Evolutionary conservation across 2,797 vertebrate species (phyloP).

Genomic region (Macrochelys suwanniensis): DNA sequence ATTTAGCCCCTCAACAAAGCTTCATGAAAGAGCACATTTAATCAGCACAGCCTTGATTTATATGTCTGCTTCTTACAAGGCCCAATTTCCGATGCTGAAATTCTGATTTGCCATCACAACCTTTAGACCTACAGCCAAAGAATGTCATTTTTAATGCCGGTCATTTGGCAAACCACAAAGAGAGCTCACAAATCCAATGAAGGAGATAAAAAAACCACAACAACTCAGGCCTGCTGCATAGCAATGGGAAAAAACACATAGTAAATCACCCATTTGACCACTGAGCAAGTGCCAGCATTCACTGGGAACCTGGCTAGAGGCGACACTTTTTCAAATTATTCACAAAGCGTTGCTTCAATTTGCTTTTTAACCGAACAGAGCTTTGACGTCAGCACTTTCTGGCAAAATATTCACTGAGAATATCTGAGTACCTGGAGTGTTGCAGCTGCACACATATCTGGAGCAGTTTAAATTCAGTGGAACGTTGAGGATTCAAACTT

Average conservation of each 20-base stretch:
- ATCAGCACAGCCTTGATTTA: constrained; percentile 37
- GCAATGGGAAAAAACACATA: constrained; percentile 23
- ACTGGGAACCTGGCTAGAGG: constrained; percentile 54
- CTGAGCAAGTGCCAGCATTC: constrained; percentile 58
- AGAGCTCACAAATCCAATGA: constrained; percentile 13
- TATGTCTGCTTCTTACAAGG: background rate
- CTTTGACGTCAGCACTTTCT: constrained; percentile 54
- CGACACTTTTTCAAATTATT: constrained; percentile 49
- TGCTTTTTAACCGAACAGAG: constrained; percentile 48
- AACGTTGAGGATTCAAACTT: background rate
- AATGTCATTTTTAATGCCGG: background rate
- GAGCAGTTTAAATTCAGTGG: background rate
- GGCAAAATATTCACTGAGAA: constrained; percentile 24
- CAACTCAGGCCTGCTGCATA: constrained; percentile 2
- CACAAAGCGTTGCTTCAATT: constrained; percentile 42
- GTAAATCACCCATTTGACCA: constrained; percentile 17
- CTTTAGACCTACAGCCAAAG: constrained; percentile 10
- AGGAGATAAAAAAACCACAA: background rate
- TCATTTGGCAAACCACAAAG: background rate
- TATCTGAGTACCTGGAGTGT: background rate
- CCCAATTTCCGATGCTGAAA: fast-evolving
- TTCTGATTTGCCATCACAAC: background rate
- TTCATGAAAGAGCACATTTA: background rate
- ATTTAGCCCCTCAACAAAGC: background rate
- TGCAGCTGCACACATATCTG: fast-evolving